Conservation (phyloP, 2,888 invertebrate genomes). For the Rhingia campestris region DNA sequence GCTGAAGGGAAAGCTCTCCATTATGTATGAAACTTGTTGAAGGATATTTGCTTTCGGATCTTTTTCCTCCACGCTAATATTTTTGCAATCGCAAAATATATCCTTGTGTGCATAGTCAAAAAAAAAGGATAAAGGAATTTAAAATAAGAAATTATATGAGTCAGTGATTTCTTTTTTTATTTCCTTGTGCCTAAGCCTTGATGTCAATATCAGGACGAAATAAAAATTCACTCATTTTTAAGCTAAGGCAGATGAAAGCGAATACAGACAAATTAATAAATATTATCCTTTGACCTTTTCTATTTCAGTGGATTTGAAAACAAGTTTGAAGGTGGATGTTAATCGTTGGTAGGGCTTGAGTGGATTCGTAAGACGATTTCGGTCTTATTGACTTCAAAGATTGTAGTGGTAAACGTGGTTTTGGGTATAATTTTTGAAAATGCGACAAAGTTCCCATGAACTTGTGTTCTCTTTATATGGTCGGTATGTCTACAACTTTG, state of each 20-base stretch:
- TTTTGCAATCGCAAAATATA: conserved; percentile 8
- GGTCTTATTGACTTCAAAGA: too few species aligned
- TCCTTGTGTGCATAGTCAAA: background rate
- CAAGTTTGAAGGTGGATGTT: background rate
- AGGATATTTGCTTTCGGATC: conserved; percentile 13
- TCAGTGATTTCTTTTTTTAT: conserved; percentile 31
- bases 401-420: too few species aligned
- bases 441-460: too few species aligned
- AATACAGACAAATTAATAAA: conserved; percentile 1
- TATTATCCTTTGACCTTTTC: conserved; percentile 36
- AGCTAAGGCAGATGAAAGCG: background rate
- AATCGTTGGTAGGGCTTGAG: too few species aligned
- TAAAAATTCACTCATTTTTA: background rate
- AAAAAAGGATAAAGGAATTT: conserved; percentile 25
- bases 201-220: background rate
- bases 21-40: conserved; percentile 51
- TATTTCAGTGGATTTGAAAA: background rate
- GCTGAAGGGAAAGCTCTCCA: conserved; percentile 10
- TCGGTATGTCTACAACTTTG: too few species aligned
- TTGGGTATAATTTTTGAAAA: too few species aligned
- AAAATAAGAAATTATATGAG: background rate
- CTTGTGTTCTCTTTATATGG: too few species aligned
- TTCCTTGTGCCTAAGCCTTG: conserved; percentile 31
- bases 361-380: too few species aligned
- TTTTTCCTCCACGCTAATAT: background rate